Evolutionary conservation across 2,113 vertebrate genomes (phyloP).

Genomic region (Chascanopsetta lugubris): DNA sequence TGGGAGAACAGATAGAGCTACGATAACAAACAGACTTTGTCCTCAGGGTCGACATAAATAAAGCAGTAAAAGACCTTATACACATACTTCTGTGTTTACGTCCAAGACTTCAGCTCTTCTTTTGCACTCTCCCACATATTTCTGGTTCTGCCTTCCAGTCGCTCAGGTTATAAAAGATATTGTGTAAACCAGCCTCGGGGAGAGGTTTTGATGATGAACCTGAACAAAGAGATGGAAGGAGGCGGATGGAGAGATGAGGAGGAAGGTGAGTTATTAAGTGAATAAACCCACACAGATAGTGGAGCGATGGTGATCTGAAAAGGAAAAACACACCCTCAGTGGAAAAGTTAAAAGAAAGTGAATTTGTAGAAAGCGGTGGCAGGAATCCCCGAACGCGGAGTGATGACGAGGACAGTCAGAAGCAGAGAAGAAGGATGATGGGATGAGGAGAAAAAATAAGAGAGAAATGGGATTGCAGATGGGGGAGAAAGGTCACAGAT

Average conservation of each 20-base stretch:
- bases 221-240: constrained; percentile 22
- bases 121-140: constrained; percentile 47
- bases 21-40: too few relatives aligned
- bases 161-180: constrained; percentile 63
- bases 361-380: not conserved
- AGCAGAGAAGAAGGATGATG: constrained; percentile 30
- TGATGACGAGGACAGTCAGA: not conserved
- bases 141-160: constrained; percentile 37
- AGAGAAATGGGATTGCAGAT: constrained; percentile 22
- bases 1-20: too few relatives aligned
- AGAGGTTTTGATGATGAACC: constrained; percentile 55
- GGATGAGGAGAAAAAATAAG: constrained; percentile 30
- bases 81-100: not conserved
- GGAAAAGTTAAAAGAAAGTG: constrained; percentile 8
- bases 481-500: constrained; percentile 53
- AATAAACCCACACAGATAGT: not conserved
- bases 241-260: constrained; percentile 2
- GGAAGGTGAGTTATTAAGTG: constrained; percentile 9
- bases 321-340: not conserved
- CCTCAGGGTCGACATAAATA: not conserved
- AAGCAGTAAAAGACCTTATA: not conserved
- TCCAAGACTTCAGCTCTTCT: constrained; percentile 21
- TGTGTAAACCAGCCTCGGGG: constrained; percentile 60
- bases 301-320: not conserved
- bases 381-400: constrained; percentile 9